A percentile compares a stretch with the other conserved stretches of the same genome.
These are phyloP conservation scores for Laticauda colubrina DNA, from an alignment of 2,113 vertebrate species.

Conservation along the genomic window DNA sequence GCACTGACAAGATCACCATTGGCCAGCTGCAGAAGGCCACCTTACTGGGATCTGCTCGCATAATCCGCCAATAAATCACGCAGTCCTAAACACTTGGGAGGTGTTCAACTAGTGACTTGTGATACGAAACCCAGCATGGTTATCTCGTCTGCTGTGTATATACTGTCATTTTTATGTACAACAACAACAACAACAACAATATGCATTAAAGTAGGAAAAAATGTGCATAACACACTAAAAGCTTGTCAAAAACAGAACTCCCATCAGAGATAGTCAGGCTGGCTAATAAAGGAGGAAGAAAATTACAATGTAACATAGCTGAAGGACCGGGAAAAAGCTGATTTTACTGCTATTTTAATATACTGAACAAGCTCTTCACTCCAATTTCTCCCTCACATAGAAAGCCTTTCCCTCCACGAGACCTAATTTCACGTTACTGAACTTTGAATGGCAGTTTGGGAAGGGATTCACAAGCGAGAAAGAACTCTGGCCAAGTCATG, in stretches of 20 bases:
- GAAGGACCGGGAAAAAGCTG: neutral
- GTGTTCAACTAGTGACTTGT: too few species aligned
- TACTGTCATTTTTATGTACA: too few species aligned
- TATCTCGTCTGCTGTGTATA: too few species aligned
- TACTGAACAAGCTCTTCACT: neutral
- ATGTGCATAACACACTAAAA: neutral
- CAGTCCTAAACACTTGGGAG: too few species aligned
- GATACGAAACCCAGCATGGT: too few species aligned
- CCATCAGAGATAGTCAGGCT: neutral
- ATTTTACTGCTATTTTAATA: neutral
- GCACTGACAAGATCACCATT: too few species aligned
- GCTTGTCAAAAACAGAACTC: neutral
- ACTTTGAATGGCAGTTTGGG: neutral
- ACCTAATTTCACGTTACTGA: slow-evolving; percentile 19
- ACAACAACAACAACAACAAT: neutral
- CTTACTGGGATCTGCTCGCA: too few species aligned
- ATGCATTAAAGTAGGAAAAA: neutral
- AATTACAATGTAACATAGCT: neutral
- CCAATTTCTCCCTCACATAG: neutral
- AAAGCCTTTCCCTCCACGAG: neutral
- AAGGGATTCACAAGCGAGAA: neutral
- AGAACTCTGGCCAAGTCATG: neutral
- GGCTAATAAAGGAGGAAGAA: neutral
- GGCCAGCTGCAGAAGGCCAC: too few species aligned
- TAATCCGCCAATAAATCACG: too few species aligned